Base-by-base conservation (phyloP, 1,140 invertebrate genomes). In the Bombyx mandarina region DNA sequence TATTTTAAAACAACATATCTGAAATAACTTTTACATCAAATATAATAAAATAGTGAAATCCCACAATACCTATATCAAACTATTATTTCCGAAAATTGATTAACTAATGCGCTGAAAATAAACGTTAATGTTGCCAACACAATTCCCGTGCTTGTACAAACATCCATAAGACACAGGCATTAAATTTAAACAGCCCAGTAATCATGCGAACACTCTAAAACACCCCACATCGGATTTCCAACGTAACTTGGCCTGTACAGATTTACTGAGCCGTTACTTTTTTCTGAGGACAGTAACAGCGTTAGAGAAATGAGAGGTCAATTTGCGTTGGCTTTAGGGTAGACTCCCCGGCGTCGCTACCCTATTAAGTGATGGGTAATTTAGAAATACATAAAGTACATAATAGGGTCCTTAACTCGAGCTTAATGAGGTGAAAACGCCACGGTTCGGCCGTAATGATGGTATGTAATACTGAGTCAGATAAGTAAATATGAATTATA, bases 341-440 rank as follows among this genome's bases (percentile, higher is more conserved):
- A 69, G 54, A 63, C 68, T 70, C 77, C 67, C 69, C 60, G 56
- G 67, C 60, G 12, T 51, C 52, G 62, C 63, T 69, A 66, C 63
- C 65, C 72, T 75, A 75, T 77, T 75, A 77, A 77, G 75, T 77
- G 72, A 77, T 77, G 75, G 68, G 75, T 77, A 77, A 77, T 77
- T 77, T 77, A 75, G 72, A 65, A 77, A 73, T 77, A 86, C 79
- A 86, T 83, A 86, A 86, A 86, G 82, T 86, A 84, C 79, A 86
- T 86, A 86, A 86, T 85, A 81, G 83, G 75, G 66, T 74, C 75
- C 80, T 84, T 81, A 79, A 78, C 75, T 80, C 66, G 63, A 69
- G 70, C 66, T 76, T 79, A 84, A 84, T 84, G 81, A 82, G 79
- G 76, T 82, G 81, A 75, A 79, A 79, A 79, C 70, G 66, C 26